Base-by-base conservation (phyloP, 2,797 vertebrate genomes). In the Tokudaia tokunoshimensis region DNA sequence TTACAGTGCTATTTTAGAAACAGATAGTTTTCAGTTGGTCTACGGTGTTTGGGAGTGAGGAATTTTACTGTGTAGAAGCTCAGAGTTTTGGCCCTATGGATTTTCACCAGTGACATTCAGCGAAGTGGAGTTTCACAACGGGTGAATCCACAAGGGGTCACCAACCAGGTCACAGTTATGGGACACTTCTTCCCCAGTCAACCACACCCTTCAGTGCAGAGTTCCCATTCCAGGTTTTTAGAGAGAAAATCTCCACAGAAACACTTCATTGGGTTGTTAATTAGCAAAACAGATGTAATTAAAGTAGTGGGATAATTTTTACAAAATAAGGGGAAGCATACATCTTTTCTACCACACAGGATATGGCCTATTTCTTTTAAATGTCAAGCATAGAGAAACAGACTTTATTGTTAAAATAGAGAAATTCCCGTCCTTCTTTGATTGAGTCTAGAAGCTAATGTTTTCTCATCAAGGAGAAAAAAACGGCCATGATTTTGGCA, bases 91-190 rank as follows among this genome's bases (percentile, higher is more conserved):
- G 0, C 6, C 81, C 92, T 94, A 89, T 94, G 0, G 17, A 94
- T 93, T 97, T 96, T 52, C 87, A 70, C 93, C 93, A 95, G 14
- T 97, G 97, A 96, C 97, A 98, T 97, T 98, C 96, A 98, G 92
- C 97, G 70, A 97, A 97, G 72, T 95, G 78, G 98, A 98, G 98
- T 87, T 96, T 98, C 98, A 97, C 95, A 98, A 95, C 96, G 82
- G 72, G 7, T 79, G 83, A 95, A 96, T 94, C 87, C 82, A 97
- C 85, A 95, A 97, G 95, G 95, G 96, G 72, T 95, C 96, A 97
- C 87, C 97, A 97, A 96, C 92, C 94, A 92, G 29, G 91, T 91
- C 47, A 94, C 47, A 92, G 86, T 61, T 93, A 94, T 63, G 72
- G 84, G 95, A 93, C 61, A 97, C 80, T 87, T 86, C 55, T 94